Percentiles rank a stretch among this genome's conserved stretches.
Evolutionary conservation across 1,140 invertebrate species (phyloP).

Genomic region (Phthorimaea operculella): DNA sequence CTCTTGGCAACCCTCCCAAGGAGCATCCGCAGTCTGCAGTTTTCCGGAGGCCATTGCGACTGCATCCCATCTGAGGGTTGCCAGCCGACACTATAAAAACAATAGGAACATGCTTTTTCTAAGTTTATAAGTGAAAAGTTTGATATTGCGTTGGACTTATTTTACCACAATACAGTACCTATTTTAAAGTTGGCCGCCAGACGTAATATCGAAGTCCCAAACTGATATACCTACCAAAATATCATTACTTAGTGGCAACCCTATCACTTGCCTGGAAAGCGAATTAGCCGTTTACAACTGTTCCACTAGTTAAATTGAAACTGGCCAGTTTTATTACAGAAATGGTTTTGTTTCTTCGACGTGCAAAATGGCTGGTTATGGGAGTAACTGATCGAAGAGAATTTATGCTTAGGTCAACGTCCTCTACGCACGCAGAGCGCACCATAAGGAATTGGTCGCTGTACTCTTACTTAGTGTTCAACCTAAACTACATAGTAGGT

Average conservation of each 20-base stretch:
- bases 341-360: neutral
- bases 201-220: too few relatives aligned
- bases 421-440: neutral
- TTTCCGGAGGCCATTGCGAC: constrained; percentile 28
- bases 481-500: too few relatives aligned
- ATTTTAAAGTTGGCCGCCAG: too few relatives aligned
- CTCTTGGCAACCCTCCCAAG: constrained; percentile 18
- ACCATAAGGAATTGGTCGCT: too few relatives aligned
- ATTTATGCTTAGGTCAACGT: neutral
- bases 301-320: constrained; percentile 7
- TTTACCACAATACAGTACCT: too few relatives aligned
- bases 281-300: constrained; percentile 19
- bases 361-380: neutral
- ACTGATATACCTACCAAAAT: too few relatives aligned
- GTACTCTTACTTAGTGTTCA: neutral
- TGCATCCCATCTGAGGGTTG: constrained; percentile 28
- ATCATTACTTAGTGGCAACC: too few relatives aligned
- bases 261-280: constrained; percentile 35
- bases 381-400: neutral
- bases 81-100: too few relatives aligned
- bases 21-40: constrained; percentile 26
- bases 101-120: too few relatives aligned
- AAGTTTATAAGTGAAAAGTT: too few relatives aligned
- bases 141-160: too few relatives aligned
- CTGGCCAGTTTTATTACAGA: neutral